Evolutionary conservation across 2,888 invertebrate genomes (phyloP).

Genomic region (Spodoptera littoralis): DNA sequence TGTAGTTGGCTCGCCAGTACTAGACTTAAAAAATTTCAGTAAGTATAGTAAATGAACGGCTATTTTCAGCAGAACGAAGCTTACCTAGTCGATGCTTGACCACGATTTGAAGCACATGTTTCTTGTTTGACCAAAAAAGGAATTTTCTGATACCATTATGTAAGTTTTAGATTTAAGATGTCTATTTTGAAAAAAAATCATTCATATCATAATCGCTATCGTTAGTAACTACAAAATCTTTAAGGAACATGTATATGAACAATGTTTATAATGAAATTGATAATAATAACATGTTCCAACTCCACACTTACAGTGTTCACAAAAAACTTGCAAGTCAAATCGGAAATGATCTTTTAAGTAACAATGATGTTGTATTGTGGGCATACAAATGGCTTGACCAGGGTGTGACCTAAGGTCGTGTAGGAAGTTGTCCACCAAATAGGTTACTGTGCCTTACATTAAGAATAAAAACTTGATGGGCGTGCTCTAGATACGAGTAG

Average conservation of each 20-base stretch:
- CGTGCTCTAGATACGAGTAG: slow-evolving; percentile 6
- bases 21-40: too few species aligned
- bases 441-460: slow-evolving; percentile 23
- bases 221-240: too few species aligned
- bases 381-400: slow-evolving; percentile 13
- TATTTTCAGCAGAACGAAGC: too few species aligned
- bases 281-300: neutral
- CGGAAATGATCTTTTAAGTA: slow-evolving; percentile 50
- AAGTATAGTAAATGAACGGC: too few species aligned
- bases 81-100: neutral
- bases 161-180: too few species aligned
- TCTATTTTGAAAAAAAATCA: too few species aligned
- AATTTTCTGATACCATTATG: too few species aligned
- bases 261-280: too few species aligned
- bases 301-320: slow-evolving; percentile 24
- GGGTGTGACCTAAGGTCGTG: slow-evolving; percentile 34
- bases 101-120: too few species aligned
- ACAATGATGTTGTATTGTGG: slow-evolving; percentile 40
- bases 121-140: too few species aligned
- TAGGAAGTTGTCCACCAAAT: slow-evolving; percentile 36
- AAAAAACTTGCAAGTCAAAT: slow-evolving; percentile 54
- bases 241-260: too few species aligned
- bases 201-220: neutral
- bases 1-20: too few species aligned
- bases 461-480: neutral